phyloP scores from a whole-genome alignment of 2,113 vertebrate genomes.

The Tyto alba region DNA sequence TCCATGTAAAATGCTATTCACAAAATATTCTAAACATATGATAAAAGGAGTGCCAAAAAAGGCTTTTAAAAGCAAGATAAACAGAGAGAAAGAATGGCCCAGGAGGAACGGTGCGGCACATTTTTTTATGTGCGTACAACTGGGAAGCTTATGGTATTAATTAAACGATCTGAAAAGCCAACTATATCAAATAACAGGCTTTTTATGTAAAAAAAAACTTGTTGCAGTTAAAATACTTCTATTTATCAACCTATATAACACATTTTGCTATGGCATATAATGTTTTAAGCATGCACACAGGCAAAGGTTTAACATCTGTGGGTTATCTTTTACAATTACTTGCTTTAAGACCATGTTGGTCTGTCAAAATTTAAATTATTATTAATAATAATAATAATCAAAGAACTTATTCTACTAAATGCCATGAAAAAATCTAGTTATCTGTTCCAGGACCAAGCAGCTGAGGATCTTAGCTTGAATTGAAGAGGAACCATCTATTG shows the following conservation, averaged over 20 bases:
- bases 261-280: not conserved
- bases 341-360: not conserved
- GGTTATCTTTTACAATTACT: not conserved
- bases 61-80: not conserved
- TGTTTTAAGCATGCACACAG: not conserved
- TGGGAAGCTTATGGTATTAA: not conserved
- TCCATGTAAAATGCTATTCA: not conserved
- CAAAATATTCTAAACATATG: not conserved
- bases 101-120: not conserved
- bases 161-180: not conserved
- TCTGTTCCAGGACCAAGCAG: not conserved
- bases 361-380: not conserved
- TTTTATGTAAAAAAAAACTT: not conserved
- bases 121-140: not conserved
- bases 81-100: not conserved
- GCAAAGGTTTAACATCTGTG: not conserved
- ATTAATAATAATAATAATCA: not conserved
- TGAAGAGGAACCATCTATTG: not conserved
- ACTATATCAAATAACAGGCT: not conserved
- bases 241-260: not conserved
- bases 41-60: not conserved
- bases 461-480: not conserved
- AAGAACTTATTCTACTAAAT: not conserved
- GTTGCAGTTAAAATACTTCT: not conserved
- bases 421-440: not conserved